phyloP scores from a whole-genome alignment of 1,140 invertebrate species.

The Armadillidium nasatum region DNA sequence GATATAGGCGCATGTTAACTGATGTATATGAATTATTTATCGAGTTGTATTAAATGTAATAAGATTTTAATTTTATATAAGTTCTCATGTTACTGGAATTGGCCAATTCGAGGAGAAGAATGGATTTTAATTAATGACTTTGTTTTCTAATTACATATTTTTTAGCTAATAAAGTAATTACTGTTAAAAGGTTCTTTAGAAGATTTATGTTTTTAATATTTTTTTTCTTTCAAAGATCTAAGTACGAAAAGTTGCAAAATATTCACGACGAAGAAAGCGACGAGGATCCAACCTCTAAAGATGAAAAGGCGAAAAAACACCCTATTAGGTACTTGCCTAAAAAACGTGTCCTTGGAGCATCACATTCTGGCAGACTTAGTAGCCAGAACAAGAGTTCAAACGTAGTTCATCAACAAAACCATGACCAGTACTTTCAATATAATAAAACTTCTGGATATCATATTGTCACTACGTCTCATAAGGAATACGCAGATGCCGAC shows the following conservation, averaged over 20 bases:
- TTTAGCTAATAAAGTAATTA: too few relatives aligned
- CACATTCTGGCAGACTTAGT: too few relatives aligned
- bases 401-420: neutral
- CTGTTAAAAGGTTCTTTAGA: too few relatives aligned
- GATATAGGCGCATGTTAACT: too few relatives aligned
- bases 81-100: too few relatives aligned
- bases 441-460: neutral
- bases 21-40: too few relatives aligned
- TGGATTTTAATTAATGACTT: too few relatives aligned
- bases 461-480: neutral
- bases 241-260: conserved; percentile 65
- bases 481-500: neutral
- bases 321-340: neutral
- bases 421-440: neutral
- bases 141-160: too few relatives aligned
- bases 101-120: too few relatives aligned
- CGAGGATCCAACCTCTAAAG: conserved; percentile 40
- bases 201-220: neutral
- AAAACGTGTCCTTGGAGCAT: neutral
- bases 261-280: conserved; percentile 46
- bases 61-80: too few relatives aligned
- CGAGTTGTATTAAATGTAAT: too few relatives aligned
- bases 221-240: conserved; percentile 53
- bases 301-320: conserved; percentile 22
- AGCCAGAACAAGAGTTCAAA: neutral